Base-by-base conservation (phyloP, 2,113 vertebrate species). In the Paramormyrops kingsleyae region DNA sequence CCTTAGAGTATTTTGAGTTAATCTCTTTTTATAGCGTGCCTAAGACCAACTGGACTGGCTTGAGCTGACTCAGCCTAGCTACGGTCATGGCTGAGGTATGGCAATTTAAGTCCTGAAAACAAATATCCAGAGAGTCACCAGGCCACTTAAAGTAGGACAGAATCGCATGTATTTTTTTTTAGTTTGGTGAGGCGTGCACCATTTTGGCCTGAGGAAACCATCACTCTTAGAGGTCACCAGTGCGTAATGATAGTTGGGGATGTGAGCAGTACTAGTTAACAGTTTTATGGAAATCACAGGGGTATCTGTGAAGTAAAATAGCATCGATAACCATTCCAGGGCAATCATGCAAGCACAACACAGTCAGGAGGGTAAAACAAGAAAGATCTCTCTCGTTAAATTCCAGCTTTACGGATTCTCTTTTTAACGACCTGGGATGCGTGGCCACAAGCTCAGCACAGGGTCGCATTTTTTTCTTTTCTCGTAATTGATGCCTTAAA, bases 211-310 rank as follows among this genome's bases (percentile, higher is more conserved):
- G 49, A 87, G 53, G 50, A 87, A 87, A 35, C 85, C 27, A 53
- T 52, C n/a, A 52, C 85, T 87, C 85, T 47, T 35, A 19, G 50
- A 87, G 85, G 50, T 87, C 85, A 87, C 85, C 13, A 87, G 85
- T 7, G 49, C 50, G 49, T 87, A 39, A 56, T 87, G 50, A 87
- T 31, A 56, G 50, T 35, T 56, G 49, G 85, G 85, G 42, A 21
- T 52, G 50, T 39, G 3, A 87, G 85, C 50, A 13, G 50, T 52
- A 35, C 85, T 87, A 53, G 49, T 53, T 87, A 53, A 10, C 85
- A 87, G 50, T 35, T 47, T 50, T 31, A 50, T 86, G 47, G 47
- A 50, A 50, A 86, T 86, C 84, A 86, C 49, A 87, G 84, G n/a
- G 42, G 39, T n/a, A 47, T 84, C 83, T 24, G 21, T n/a, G 17